These are phyloP conservation scores for Petrolisthes manimaculis DNA, from an alignment of 2,888 invertebrate genomes.

Conservation along the genomic window DNA sequence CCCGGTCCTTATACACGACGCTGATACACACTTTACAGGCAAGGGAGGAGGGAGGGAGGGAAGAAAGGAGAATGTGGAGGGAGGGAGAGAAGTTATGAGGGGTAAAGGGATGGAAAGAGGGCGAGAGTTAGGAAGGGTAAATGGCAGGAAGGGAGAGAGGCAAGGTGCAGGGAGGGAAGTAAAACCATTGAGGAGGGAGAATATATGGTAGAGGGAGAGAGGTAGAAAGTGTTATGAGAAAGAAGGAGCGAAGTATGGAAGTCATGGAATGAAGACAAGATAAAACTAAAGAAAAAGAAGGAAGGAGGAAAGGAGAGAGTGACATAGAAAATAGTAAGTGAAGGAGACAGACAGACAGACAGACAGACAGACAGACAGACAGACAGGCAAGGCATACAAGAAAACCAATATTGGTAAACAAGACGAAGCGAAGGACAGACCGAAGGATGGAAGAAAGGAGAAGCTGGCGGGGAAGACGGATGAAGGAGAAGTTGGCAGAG, in stretches of 20 bases:
- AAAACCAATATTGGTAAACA: no score
- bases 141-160: background rate
- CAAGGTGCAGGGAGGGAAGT: background rate
- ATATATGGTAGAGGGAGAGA: conserved; percentile 6
- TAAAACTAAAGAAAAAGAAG: background rate
- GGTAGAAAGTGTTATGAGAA: background rate
- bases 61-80: background rate
- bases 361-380: no score
- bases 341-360: no score
- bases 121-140: background rate
- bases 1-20: no score
- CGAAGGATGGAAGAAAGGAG: background rate
- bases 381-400: no score
- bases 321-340: no score
- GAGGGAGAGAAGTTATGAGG: background rate
- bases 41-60: background rate
- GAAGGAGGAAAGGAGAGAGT: background rate
- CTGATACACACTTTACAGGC: no score
- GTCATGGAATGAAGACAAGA: background rate
- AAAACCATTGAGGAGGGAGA: background rate
- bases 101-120: conserved; percentile 6
- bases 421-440: background rate
- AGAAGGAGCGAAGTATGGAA: background rate
- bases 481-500: background rate
- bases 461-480: background rate